phyloP scores from a whole-genome alignment of 2,797 vertebrate species.

The Enteromius anoplus region DNA sequence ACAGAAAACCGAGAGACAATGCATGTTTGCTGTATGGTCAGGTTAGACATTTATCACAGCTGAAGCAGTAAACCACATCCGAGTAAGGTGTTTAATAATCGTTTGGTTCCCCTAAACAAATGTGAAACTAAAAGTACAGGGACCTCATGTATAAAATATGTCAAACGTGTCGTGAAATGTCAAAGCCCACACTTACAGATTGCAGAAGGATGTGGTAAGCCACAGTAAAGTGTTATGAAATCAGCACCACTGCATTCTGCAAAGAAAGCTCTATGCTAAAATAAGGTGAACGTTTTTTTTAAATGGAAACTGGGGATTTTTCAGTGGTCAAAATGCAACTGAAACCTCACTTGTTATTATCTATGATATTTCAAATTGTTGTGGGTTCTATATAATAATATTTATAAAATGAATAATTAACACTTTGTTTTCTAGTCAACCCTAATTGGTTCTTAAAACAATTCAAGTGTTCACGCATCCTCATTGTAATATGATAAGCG shows the following conservation, averaged over 20 bases:
- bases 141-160: background rate
- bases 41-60: background rate
- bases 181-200: background rate
- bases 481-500: too few relatives aligned
- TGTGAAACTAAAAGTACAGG: background rate
- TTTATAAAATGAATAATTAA: background rate
- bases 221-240: constrained; percentile 18
- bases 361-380: background rate
- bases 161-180: constrained; percentile 11
- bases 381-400: background rate
- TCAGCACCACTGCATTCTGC: constrained; percentile 13
- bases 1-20: background rate
- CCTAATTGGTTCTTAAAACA: background rate
- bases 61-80: constrained; percentile 28
- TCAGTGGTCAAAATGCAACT: background rate
- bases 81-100: constrained; percentile 15
- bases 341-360: background rate
- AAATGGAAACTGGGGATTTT: background rate
- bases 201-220: constrained; percentile 7
- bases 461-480: too few relatives aligned
- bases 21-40: background rate
- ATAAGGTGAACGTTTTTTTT: background rate
- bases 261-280: background rate
- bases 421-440: background rate
- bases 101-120: background rate